Conservation (phyloP, 2,113 vertebrate genomes). For the Plecturocebus donacophilus region DNA sequence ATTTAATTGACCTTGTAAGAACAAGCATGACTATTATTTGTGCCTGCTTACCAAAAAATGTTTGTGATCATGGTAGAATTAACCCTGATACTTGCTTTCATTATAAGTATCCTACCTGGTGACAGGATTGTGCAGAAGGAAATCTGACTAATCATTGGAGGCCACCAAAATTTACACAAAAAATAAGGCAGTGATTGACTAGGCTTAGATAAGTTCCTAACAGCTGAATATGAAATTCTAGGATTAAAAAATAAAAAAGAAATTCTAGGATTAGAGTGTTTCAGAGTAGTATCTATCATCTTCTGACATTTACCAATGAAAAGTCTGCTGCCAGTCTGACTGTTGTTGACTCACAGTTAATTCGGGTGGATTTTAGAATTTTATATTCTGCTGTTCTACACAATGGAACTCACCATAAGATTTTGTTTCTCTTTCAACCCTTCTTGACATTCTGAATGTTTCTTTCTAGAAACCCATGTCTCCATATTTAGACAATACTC, state of each 20-base stretch:
- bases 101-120: neutral
- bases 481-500: neutral
- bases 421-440: neutral
- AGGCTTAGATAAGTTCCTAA: neutral
- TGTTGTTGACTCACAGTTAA: neutral
- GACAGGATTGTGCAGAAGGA: neutral
- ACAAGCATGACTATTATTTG: neutral
- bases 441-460: neutral
- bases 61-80: neutral
- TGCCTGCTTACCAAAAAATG: neutral
- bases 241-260: neutral
- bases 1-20: neutral
- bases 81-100: neutral
- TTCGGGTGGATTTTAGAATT: neutral
- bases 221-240: neutral
- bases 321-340: neutral
- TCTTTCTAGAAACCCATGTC: neutral
- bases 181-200: neutral
- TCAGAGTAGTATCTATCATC: neutral
- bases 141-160: neutral
- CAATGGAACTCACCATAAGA: neutral
- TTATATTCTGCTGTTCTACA: neutral
- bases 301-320: neutral
- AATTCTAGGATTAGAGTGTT: neutral
- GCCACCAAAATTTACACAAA: neutral